Evolutionary conservation across 92 coral and sea anemone species (phyloP), one percentile per base, ranked within the genome.

Genomic region (Paragorgia papillata): DNA sequence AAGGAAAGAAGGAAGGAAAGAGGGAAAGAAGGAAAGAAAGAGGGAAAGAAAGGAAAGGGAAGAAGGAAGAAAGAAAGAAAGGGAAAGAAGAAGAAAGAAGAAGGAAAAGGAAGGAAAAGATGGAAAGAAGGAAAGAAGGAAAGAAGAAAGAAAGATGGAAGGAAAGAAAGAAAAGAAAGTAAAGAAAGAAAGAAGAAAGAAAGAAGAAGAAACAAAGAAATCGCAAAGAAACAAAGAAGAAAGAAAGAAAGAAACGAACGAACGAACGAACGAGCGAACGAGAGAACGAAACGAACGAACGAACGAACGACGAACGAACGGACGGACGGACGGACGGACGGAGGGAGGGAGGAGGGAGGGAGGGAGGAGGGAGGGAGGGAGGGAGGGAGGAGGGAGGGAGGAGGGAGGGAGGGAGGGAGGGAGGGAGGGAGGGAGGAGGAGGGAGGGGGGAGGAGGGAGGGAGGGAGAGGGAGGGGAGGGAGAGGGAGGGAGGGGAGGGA

Each of bases 1-100:
- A 51, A 51, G 58, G 58, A 51, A 51, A n/a, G 58, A 51, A 51
- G 58, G 58, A 51, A 51, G 58, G 58, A 51, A 51, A n/a, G 43
- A 37, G 10, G 43, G 43, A 37, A 37, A 10, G 43, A n/a, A n/a
- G n/a, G n/a, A n/a, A n/a, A n/a, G 43, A 37, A 10, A 10, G 43
- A 37, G 43, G 6, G 43, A 37, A 10, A 4, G 43, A 37, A 10
- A 4, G 43, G 10, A 10, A 4, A 37, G 10, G 43, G 6, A 37
- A 37, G 43, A 37, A 37, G 43, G 6, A 37, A 37, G 43, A 4
- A 37, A 37, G 43, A 4, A 37, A 37, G 43, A 4, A 37, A 37
- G 43, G 6, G 10, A 37, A 10, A 4, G 10, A 37, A 10, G 6
- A 37, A 37, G 43, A 4, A 37, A 37, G 43, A 4, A 37, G 10